Evolutionary conservation across 1,140 invertebrate genomes (phyloP).

Genomic region (Homalodisca vitripennis): DNA sequence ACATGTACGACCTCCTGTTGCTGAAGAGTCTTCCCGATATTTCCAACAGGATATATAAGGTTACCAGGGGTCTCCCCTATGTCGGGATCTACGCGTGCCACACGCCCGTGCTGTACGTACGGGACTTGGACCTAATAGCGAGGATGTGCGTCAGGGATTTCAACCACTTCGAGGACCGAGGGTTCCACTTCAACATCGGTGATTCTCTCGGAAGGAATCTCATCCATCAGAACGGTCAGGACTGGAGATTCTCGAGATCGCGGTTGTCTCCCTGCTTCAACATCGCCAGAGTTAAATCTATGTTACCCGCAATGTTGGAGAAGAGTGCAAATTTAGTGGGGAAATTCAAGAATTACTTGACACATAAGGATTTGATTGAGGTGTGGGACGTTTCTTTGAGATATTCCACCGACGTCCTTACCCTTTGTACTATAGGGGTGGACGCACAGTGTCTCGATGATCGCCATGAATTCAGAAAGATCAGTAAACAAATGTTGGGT

Average conservation of each 20-base stretch:
- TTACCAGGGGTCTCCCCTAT: not conserved
- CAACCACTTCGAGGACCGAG: conserved; percentile 11
- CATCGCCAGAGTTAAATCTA: conserved; percentile 2
- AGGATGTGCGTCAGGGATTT: conserved; percentile 1
- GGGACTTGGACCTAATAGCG: not conserved
- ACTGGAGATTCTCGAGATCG: conserved; percentile 1
- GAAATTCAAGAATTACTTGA: not conserved
- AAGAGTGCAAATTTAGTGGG: conserved; percentile 1
- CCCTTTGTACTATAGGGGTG: conserved; percentile 9
- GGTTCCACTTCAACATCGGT: not conserved
- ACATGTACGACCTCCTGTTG: not conserved
- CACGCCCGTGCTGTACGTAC: not conserved
- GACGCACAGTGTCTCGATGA: not conserved
- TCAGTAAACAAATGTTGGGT: not conserved
- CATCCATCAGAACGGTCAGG: not conserved
- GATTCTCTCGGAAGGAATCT: conserved; percentile 11
- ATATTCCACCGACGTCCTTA: conserved; percentile 2
- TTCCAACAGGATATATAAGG: not conserved
- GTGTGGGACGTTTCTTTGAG: not conserved
- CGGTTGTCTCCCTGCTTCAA: conserved; percentile 11
- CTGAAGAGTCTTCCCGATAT: not conserved
- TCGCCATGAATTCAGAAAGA: not conserved
- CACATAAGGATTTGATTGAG: not conserved
- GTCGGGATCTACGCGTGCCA: conserved; percentile 8
- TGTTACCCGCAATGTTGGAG: not conserved